Base-by-base conservation (phyloP, 2,113 vertebrate species). In the Petroica traversi region DNA sequence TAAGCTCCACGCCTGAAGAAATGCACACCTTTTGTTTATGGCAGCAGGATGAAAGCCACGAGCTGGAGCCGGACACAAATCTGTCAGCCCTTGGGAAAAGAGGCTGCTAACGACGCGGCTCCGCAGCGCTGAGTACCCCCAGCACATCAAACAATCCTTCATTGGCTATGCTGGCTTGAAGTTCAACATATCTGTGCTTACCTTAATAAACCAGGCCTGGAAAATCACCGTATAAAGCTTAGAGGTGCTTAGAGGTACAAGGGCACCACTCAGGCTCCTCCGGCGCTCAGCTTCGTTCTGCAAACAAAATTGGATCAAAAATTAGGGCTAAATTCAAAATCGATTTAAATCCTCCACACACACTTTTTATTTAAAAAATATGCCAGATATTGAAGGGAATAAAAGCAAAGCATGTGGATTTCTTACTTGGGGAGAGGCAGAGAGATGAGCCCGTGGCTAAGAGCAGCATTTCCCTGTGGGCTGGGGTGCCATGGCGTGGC, bases 91-190 rank as follows among this genome's bases (percentile, higher is more conserved):
- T 61, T 88, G 88, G 93, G 94, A 92, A 90, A 94, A 88, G 49
- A 86, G 67, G 78, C 85, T 5, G 46, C 85, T 93, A 96, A 96
- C 48, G 4, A 94, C 11, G 8, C 3, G 3, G 28, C 88, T 89
- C 55, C 25, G 48, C 18, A 4, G 74, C 1, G 0, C 68, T 8
- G 66, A 25, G 2, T 15, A 67, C 63, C 51, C 3, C 18, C 4
- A 71, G 33, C 79, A 96, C 90, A 91, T 97, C 96, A 97, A 93
- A 96, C 68, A 45, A 83, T 18, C 90, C 79, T 90, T 96, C 96
- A 94, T 96, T 63, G 95, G 43, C 72, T 96, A 95, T 94, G 92
- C 93, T 96, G 92, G 92, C 82, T 96, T 97, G 95, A 96, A 96
- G 75, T 93, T 90, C 63, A 48, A 66, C 85, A 63, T 79, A 25